A percentile compares a stretch with the other conserved stretches of the same genome.
phyloP scores from a whole-genome alignment of 2,888 invertebrate species.

The Epiblema foenella region DNA sequence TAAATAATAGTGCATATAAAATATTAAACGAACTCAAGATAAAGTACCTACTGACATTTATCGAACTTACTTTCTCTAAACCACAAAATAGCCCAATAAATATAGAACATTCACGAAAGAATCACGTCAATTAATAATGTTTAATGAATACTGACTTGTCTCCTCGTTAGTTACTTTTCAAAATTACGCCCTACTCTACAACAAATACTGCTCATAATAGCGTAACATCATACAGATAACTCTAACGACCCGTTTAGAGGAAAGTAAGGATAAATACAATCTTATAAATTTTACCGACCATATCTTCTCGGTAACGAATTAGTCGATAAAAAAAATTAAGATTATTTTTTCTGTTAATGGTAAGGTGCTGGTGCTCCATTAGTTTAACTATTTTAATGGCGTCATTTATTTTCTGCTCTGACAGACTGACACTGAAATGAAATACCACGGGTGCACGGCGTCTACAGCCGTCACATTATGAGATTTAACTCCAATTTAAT shows the following conservation, averaged over 20 bases:
- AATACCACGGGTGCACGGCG: no score
- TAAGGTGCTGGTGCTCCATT: background rate
- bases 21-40: constrained; percentile 27
- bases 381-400: background rate
- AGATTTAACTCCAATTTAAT: no score
- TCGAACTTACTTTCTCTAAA: constrained; percentile 32
- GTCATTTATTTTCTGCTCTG: background rate
- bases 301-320: constrained; percentile 11
- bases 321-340: constrained; percentile 4
- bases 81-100: constrained; percentile 38
- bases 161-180: constrained; percentile 6
- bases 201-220: background rate
- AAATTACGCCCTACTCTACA: constrained; percentile 30
- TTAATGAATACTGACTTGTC: no score
- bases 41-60: constrained; percentile 35
- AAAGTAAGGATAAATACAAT: constrained; percentile 31
- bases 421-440: background rate
- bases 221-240: constrained; percentile 32
- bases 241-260: constrained; percentile 28
- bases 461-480: no score
- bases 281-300: constrained; percentile 22
- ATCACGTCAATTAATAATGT: constrained; percentile 37
- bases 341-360: constrained; percentile 5
- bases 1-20: constrained; percentile 32
- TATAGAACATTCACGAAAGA: constrained; percentile 35